Conservation (phyloP, 2,888 invertebrate genomes). For the Bombylius discolor region DNA sequence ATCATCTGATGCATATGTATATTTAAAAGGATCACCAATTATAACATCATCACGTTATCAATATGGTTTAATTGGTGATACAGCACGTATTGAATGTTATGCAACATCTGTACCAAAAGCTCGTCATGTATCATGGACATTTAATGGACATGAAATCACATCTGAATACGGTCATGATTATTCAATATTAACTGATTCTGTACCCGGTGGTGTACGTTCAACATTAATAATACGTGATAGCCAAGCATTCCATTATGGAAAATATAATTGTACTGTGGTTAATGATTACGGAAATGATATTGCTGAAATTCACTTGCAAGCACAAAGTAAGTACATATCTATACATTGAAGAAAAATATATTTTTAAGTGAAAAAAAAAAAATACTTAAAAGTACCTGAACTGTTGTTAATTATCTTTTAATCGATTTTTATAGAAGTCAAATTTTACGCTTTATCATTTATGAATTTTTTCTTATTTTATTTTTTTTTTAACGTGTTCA, state of each 20-base stretch:
- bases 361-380: neutral
- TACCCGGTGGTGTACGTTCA: conserved; percentile 70
- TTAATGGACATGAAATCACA: conserved; percentile 72
- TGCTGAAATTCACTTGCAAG: conserved; percentile 67
- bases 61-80: conserved; percentile 69
- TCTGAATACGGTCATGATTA: conserved; percentile 56
- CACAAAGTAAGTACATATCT: conserved; percentile 62
- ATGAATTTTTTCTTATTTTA: neutral
- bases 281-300: conserved; percentile 83
- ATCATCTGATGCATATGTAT: conserved; percentile 64
- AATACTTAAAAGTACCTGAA: neutral
- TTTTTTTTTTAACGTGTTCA: conserved; percentile 32
- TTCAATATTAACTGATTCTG: conserved; percentile 58
- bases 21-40: conserved; percentile 68
- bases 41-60: conserved; percentile 71
- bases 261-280: conserved; percentile 85
- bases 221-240: conserved; percentile 81
- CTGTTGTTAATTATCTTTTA: neutral
- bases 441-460: neutral
- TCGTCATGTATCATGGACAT: conserved; percentile 75
- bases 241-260: conserved; percentile 75
- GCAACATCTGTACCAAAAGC: conserved; percentile 83
- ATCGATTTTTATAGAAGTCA: neutral
- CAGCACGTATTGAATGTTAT: conserved; percentile 74
- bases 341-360: too few relatives aligned